Evolutionary conservation across 2,888 invertebrate species (phyloP).

Genomic region (Lithophane socia): DNA sequence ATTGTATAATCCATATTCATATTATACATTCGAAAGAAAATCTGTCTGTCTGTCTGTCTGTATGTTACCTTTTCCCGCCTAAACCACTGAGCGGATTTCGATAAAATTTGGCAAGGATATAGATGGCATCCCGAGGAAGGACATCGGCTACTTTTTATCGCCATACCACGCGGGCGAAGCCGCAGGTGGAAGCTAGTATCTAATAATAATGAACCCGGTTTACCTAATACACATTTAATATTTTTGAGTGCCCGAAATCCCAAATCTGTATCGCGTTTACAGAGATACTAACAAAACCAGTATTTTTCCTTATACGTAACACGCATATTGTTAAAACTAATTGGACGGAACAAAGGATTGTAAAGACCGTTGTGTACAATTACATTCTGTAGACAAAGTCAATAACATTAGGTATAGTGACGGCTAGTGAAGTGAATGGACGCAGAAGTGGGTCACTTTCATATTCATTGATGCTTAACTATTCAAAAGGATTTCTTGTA

Average conservation of each 20-base stretch:
- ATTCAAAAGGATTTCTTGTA: conserved; percentile 51
- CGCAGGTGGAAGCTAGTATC: too few relatives aligned
- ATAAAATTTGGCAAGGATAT: too few relatives aligned
- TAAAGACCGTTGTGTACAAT: conserved; percentile 25
- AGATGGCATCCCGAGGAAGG: too few relatives aligned
- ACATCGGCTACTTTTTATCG: too few relatives aligned
- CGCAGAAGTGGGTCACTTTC: conserved; percentile 44
- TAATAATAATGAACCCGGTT: not conserved
- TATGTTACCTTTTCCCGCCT: too few relatives aligned
- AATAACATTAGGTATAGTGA: conserved; percentile 42
- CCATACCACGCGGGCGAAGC: too few relatives aligned
- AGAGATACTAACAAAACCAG: not conserved
- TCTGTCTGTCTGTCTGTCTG: too few relatives aligned
- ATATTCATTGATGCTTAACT: conserved; percentile 50
- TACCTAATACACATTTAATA: conserved; percentile 13
- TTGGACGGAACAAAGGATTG: conserved; percentile 42
- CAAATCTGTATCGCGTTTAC: conserved; percentile 15
- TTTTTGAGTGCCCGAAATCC: conserved; percentile 1
- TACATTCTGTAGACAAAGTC: conserved; percentile 26
- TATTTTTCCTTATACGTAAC: conserved; percentile 24
- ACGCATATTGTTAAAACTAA: conserved; percentile 49
- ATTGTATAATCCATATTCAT: too few relatives aligned
- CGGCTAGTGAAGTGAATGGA: conserved; percentile 23
- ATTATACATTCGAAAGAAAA: too few relatives aligned
- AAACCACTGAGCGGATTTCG: too few relatives aligned